A percentile compares a stretch with the other conserved stretches of the same genome.
Conservation (phyloP, 2,888 invertebrate genomes). For the Augochlorella aurata region DNA sequence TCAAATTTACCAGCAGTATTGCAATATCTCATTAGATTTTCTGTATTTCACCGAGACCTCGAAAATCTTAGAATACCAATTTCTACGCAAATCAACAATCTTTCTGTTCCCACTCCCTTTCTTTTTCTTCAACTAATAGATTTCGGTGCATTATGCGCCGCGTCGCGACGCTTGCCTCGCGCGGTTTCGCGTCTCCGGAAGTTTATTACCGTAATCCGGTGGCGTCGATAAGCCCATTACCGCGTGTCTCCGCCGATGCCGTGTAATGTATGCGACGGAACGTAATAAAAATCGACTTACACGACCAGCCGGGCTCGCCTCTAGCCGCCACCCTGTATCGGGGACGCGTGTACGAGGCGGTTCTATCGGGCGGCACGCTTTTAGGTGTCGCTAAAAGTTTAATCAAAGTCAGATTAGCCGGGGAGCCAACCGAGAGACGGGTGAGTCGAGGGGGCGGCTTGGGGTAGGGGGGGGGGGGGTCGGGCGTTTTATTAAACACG, state of each 20-base stretch:
- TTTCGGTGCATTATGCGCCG: neutral
- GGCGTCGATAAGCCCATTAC: slow-evolving; percentile 69
- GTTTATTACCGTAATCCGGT: slow-evolving; percentile 65
- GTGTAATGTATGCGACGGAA: slow-evolving; percentile 72
- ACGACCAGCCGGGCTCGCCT: slow-evolving; percentile 63
- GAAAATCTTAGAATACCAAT: too few relatives aligned
- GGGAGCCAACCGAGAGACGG: slow-evolving; percentile 43
- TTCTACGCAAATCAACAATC: too few relatives aligned
- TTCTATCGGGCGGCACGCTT: slow-evolving; percentile 71
- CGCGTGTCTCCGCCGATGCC: slow-evolving; percentile 49
- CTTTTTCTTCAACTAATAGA: neutral
- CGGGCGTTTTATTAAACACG: slow-evolving; percentile 77
- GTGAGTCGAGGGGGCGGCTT: slow-evolving; percentile 24
- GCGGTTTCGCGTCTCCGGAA: slow-evolving; percentile 52
- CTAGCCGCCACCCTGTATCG: slow-evolving; percentile 32
- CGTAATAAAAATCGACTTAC: slow-evolving; percentile 81
- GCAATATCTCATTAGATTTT: too few relatives aligned
- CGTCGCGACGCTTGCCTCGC: slow-evolving; percentile 14
- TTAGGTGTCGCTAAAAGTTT: slow-evolving; percentile 81
- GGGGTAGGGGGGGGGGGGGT: slow-evolving; percentile 33
- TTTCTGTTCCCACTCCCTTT: neutral
- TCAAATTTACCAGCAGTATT: too few relatives aligned
- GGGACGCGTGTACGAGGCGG: slow-evolving; percentile 42
- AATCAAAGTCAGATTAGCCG: slow-evolving; percentile 81
- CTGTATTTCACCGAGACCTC: too few relatives aligned